Evolutionary conservation across 1,140 invertebrate species (phyloP).

Genomic region (Neodiprion lecontei): DNA sequence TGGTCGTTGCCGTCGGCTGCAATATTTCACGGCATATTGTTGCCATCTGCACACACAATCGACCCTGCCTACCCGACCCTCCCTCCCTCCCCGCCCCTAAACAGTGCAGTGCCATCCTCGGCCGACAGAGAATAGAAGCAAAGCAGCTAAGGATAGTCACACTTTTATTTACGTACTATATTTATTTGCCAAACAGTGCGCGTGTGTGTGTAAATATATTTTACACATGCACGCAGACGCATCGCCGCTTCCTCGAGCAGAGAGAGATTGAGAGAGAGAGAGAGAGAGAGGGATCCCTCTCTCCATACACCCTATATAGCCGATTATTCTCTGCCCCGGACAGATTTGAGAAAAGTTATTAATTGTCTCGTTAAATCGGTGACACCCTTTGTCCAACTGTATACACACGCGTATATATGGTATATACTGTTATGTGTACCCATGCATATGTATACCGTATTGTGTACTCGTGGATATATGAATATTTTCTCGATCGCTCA

Average conservation of each 20-base stretch:
- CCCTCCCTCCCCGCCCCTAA: no score
- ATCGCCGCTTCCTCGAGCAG: no score
- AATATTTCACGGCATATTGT: constrained; percentile 63
- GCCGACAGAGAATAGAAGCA: constrained; percentile 43
- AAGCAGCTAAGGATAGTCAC: constrained; percentile 6
- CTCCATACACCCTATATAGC: no score
- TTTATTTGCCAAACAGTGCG: constrained; percentile 55
- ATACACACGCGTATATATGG: no score
- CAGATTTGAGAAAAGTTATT: constrained; percentile 60
- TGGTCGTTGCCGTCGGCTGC: constrained; percentile 28
- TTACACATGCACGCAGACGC: no score
- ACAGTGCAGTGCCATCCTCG: not conserved
- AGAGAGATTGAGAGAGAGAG: no score
- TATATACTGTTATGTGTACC: no score
- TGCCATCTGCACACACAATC: constrained; percentile 62
- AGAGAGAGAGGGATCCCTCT: no score
- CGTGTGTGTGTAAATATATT: constrained; percentile 10
- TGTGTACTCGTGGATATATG: no score
- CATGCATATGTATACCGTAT: no score
- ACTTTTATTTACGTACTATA: constrained; percentile 61
- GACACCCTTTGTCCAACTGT: not conserved
- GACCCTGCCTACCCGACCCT: not conserved
- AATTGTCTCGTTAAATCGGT: constrained; percentile 51
- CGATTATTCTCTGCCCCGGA: constrained; percentile 41
- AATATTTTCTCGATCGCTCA: no score